These are phyloP conservation scores for Scrobipalpa costella DNA, from an alignment of 2,888 invertebrate species.

Conservation along the genomic window DNA sequence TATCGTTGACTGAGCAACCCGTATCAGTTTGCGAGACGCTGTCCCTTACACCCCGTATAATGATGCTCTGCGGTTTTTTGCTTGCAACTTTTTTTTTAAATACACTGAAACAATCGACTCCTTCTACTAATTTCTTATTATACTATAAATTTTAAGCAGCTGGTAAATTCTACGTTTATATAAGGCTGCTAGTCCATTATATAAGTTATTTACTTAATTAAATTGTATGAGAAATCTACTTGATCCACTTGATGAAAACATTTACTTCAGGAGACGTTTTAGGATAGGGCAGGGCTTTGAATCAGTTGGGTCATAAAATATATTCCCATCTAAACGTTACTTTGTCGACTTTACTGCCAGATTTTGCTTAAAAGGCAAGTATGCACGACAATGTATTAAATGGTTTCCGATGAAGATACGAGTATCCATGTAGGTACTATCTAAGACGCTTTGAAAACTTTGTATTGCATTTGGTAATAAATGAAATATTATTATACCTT, in stretches of 20 bases:
- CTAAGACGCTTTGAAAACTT: too few relatives aligned
- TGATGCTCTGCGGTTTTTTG: too few relatives aligned
- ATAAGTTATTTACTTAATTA: not conserved
- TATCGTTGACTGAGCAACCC: too few relatives aligned
- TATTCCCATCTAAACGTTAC: slow-evolving; percentile 7
- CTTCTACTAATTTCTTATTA: too few relatives aligned
- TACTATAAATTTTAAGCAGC: too few relatives aligned
- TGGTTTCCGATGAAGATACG: not conserved
- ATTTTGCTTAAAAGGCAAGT: not conserved
- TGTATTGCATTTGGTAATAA: not conserved
- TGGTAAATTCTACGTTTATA: too few relatives aligned
- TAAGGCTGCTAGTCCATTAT: not conserved
- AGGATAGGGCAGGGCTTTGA: not conserved
- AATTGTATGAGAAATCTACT: not conserved
- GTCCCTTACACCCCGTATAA: too few relatives aligned
- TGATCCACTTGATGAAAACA: not conserved
- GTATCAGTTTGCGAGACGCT: too few relatives aligned
- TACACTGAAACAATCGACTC: too few relatives aligned
- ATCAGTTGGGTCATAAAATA: slow-evolving; percentile 5
- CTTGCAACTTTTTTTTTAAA: too few relatives aligned
- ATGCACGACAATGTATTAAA: slow-evolving; percentile 4
- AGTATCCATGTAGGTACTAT: too few relatives aligned
- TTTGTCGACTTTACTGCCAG: slow-evolving; percentile 21
- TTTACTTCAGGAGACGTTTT: not conserved
- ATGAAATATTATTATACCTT: not conserved